Evolutionary conservation across 1,140 invertebrate species (phyloP), one percentile per base, ranked within the genome.

Genomic region (Microplitis mediator): DNA sequence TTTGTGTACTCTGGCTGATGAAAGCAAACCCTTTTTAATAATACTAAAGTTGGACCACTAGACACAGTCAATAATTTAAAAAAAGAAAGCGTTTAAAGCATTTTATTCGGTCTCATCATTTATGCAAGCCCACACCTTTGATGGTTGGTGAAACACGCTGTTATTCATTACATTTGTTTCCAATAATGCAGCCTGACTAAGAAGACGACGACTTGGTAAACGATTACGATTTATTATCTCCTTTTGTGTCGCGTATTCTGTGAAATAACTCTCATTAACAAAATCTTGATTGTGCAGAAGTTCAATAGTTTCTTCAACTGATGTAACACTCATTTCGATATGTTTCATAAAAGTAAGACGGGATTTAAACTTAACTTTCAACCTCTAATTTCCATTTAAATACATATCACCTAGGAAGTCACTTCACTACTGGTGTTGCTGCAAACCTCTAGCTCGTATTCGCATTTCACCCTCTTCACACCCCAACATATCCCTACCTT

Each of bases 161-260:
- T 84, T 84, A 73, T 76, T 78, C 70, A 82, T 83, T n/a, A 50
- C 32, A 11, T 77, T 71, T 14, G 76, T 81, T 9, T 74, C 45
- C 64, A 76, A 74, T 31, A 79, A 76, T 45, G 80, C 76, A n/a
- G 76, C 77, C 66, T 84, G 83, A 58, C 78, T 80, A 31, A 85
- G 78, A 16, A 85, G 76, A 51, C 82, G 78, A 70, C 83, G 80
- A 74, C 83, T 84, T 14, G 81, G 56, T 35, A 76, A 78, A 65
- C 84, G 82, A 74, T 84, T 84, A 4, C 84, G 82, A 78, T 84
- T 86, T 71, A 83, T 85, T 11, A 81, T 83, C 63, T 84, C 82
- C 67, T 84, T 86, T 61, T 85, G 83, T 56, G 84, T 79, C 32
- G 82, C 82, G 64, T 82, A 84, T 9, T 84, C 80, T 54, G 82